Evolutionary conservation across 2,113 vertebrate species (phyloP).

Genomic region (Channa maculata): DNA sequence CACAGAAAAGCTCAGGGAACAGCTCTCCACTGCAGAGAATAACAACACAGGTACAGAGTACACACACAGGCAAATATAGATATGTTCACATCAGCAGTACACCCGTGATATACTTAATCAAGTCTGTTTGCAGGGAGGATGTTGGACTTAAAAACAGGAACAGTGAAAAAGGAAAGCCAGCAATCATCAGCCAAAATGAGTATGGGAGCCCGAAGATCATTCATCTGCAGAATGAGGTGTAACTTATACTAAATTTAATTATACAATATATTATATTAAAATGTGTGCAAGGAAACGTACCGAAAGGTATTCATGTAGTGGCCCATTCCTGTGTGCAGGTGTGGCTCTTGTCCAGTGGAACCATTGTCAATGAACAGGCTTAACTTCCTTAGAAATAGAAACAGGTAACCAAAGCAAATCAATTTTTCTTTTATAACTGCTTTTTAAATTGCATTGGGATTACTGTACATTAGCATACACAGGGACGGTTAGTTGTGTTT

Average conservation of each 20-base stretch:
- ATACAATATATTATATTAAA: neutral
- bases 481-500: neutral
- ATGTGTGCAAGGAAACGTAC: neutral
- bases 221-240: conserved; percentile 99
- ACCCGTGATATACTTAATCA: neutral
- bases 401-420: conserved; percentile 84
- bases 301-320: neutral
- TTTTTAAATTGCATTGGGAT: neutral
- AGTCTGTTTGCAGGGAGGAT: conserved; percentile 87
- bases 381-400: conserved; percentile 90
- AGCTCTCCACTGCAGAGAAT: conserved; percentile 94
- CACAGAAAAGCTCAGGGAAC: conserved; percentile 94
- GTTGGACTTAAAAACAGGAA: conserved; percentile 96
- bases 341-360: conserved; percentile 89
- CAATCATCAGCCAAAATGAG: conserved; percentile 96
- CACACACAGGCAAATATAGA: neutral
- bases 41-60: conserved; percentile 87
- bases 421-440: neutral
- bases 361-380: conserved; percentile 90
- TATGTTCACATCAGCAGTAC: neutral
- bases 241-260: neutral
- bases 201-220: conserved; percentile 95
- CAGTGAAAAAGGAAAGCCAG: conserved; percentile 97
- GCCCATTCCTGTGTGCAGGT: conserved; percentile 79
- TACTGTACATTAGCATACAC: neutral